Percentiles rank a stretch among this genome's conserved stretches.
These are phyloP conservation scores for Osedax fenrisi DNA, from an alignment of 2,888 invertebrate genomes.

Conservation along the genomic window DNA sequence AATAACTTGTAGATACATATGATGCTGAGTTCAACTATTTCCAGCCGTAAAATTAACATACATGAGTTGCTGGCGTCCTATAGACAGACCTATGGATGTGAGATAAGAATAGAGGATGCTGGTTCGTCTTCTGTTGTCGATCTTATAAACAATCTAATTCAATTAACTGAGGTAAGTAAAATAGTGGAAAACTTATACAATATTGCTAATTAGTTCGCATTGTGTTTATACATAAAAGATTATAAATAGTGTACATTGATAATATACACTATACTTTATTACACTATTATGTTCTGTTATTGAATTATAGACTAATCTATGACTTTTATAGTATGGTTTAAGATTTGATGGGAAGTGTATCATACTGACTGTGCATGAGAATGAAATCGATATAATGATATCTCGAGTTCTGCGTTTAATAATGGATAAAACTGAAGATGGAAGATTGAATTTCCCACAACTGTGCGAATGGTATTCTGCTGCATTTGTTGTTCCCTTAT, in stretches of 20 bases:
- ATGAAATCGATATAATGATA: background rate
- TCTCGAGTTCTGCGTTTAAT: constrained; percentile 56
- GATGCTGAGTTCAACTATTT: background rate
- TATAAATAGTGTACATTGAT: too few species aligned
- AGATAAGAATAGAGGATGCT: background rate
- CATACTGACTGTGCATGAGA: background rate
- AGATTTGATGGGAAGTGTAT: background rate
- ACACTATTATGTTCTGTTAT: too few species aligned
- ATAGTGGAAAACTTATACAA: too few species aligned
- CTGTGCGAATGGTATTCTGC: constrained; percentile 20
- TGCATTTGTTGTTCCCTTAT: constrained; percentile 10
- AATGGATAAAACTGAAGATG: constrained; percentile 52
- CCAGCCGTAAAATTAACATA: background rate
- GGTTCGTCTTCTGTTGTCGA: background rate
- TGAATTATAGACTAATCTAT: too few species aligned
- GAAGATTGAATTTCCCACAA: constrained; percentile 6
- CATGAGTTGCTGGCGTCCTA: background rate
- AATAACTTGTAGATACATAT: background rate
- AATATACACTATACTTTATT: too few species aligned
- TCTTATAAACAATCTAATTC: background rate
- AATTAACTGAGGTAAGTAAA: background rate
- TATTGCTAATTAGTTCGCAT: background rate
- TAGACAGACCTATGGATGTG: background rate
- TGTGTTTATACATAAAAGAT: too few species aligned
- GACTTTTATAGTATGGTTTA: background rate